A percentile compares a stretch with the other conserved stretches of the same genome.
Evolutionary conservation across 2,797 vertebrate genomes (phyloP).

Genomic region (Nyctibius grandis): DNA sequence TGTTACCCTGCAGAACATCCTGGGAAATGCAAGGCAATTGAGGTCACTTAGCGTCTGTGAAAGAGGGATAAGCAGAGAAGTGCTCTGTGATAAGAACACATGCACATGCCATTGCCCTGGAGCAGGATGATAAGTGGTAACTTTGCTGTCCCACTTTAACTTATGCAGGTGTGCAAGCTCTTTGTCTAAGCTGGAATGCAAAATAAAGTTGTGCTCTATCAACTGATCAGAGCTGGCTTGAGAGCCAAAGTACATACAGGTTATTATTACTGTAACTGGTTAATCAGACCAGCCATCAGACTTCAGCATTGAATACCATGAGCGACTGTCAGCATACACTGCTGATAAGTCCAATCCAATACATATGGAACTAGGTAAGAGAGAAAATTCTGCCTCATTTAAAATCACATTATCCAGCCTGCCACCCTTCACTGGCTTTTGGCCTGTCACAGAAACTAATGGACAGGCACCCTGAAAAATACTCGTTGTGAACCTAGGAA

Average conservation of each 20-base stretch:
- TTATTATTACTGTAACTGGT: constrained; percentile 6
- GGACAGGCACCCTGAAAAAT: background rate
- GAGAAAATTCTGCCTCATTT: constrained; percentile 41
- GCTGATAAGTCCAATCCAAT: constrained; percentile 19
- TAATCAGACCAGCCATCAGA: constrained; percentile 36
- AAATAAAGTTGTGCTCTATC: constrained; percentile 19
- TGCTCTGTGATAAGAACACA: background rate
- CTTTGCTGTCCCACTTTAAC: background rate
- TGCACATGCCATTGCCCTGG: background rate
- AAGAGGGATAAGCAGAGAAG: background rate
- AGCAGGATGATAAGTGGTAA: background rate
- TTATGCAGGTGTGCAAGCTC: background rate
- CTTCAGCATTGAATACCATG: background rate
- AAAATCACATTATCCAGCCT: constrained; percentile 52
- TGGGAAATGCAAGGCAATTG: background rate
- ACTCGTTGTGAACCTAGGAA: background rate
- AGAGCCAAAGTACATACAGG: background rate
- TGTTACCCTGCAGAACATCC: background rate
- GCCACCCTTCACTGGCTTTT: constrained; percentile 35
- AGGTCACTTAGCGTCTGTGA: background rate
- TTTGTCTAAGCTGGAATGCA: constrained; percentile 27
- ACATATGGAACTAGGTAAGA: constrained; percentile 25
- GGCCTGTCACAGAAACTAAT: constrained; percentile 15
- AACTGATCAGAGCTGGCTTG: background rate
- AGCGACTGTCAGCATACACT: background rate